A percentile compares a stretch with the other conserved stretches of the same genome.
phyloP scores from a whole-genome alignment of 2,113 vertebrate genomes.

The Microtus oregoni region DNA sequence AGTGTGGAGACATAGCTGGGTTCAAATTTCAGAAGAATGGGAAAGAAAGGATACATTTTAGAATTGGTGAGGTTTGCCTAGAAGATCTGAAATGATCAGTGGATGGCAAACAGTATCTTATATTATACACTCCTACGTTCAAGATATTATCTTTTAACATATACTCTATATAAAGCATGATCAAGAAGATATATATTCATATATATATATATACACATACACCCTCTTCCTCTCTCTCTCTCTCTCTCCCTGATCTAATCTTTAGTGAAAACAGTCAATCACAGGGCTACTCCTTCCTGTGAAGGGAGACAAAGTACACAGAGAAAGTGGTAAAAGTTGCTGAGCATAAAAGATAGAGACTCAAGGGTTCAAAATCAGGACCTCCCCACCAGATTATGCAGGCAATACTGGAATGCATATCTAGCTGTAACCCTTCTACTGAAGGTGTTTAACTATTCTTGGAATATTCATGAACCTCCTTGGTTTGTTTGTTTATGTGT shows the following conservation, averaged over 20 bases:
- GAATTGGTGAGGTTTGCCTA: neutral
- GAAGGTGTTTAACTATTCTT: neutral
- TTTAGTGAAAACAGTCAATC: neutral
- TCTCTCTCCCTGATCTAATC: neutral
- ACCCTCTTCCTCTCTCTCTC: too few relatives aligned
- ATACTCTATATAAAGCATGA: neutral
- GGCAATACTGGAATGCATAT: neutral
- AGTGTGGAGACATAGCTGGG: constrained; percentile 6
- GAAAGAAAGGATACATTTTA: constrained; percentile 27
- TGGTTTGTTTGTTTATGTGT: neutral
- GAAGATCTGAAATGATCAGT: constrained; percentile 14
- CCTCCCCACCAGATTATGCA: neutral
- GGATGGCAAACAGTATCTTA: constrained; percentile 3
- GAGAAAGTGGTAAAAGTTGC: neutral
- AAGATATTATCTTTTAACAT: constrained; percentile 7
- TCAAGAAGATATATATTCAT: neutral
- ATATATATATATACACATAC: too few relatives aligned
- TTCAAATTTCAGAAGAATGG: constrained; percentile 18
- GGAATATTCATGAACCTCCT: neutral
- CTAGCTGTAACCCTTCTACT: neutral
- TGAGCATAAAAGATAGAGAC: neutral
- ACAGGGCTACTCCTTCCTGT: too few relatives aligned
- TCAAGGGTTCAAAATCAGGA: neutral
- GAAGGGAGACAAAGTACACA: neutral
- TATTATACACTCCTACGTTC: neutral